Base-by-base conservation (phyloP, 1,140 invertebrate species). In the Zophobas atratus region DNA sequence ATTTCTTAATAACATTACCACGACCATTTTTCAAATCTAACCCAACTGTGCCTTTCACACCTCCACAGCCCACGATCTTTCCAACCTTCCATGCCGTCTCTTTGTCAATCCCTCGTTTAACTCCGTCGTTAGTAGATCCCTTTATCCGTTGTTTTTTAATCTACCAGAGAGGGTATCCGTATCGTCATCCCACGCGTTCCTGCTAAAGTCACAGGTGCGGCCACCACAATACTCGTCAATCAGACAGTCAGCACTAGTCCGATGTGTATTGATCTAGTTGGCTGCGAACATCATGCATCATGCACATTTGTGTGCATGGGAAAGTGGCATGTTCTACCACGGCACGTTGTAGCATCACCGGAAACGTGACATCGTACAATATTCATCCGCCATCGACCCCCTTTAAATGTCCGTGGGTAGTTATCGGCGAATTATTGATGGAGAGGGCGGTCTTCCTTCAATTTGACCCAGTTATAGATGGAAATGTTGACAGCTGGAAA, bases 261-360 rank as follows among this genome's bases (percentile, higher is more conserved):
- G 60, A 67, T 67, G 60, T 67, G 60, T 67, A 67, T 67, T 67
- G 60, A 67, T 67, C 60, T 67, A 67, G 60, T 67, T 67, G 60
- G 60, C 60, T 67, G 60, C 60, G 60, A 67, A 67, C 60, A 43
- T 67, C 60, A 67, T 67, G 60, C 60, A 67, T 67, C 60, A 67
- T 67, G 60, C 60, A 67, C 60, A 67, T 67, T 67, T n/a, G 60
- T 67, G 60, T 67, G 60, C 60, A 67, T 67, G 60, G 39, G 60
- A 67, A 67, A 67, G 60, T 43, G 60, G 60, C 60, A 67, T 67
- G 60, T 67, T 67, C 60, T 32, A 43, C 39, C 60, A 36, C 60
- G 38, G 60, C 60, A 67, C 60, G 60, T 67, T 67, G 60, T 67
- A 67, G 60, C 60, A 67, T 67, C 60, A 67, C 60, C 60, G 60